Conservation (phyloP, 2,113 vertebrate species). For the Puntigrus tetrazona region DNA sequence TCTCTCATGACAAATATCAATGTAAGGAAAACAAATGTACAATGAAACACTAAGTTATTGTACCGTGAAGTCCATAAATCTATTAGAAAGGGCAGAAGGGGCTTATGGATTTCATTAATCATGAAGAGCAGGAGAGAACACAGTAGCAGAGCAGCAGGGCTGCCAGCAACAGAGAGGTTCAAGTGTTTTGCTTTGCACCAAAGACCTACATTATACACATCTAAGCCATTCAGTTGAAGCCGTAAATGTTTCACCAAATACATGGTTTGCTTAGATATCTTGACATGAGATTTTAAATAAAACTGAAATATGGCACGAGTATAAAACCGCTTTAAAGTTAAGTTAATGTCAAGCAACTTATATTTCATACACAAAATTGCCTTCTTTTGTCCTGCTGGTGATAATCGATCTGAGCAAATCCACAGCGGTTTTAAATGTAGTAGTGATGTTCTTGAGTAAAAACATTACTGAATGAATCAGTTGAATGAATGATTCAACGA, state of each 20-base stretch:
- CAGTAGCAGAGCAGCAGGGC: conserved; percentile 39
- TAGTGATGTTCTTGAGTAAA: background rate
- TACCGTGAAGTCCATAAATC: conserved; percentile 74
- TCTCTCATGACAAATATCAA: conserved; percentile 71
- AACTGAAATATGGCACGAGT: background rate
- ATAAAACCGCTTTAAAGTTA: background rate
- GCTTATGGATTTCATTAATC: conserved; percentile 71
- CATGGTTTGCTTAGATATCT: background rate
- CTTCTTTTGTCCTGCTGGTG: background rate
- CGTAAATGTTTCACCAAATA: background rate
- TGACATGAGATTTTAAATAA: background rate
- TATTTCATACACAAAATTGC: background rate
- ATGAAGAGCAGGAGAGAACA: conserved; percentile 55
- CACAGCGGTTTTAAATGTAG: background rate
- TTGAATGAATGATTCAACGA: background rate
- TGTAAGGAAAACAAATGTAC: conserved; percentile 63
- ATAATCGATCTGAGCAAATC: background rate
- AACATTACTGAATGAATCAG: background rate
- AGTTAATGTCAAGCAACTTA: background rate
- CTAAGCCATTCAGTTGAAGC: conserved; percentile 38
- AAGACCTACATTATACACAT: conserved; percentile 63
- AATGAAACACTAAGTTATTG: conserved; percentile 69
- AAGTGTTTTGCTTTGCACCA: conserved; percentile 19
- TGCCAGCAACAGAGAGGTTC: conserved; percentile 46
- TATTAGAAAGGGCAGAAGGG: conserved; percentile 69